Evolutionary conservation across 2,113 vertebrate genomes (phyloP).

Genomic region (Forbesichthys papilliferus): DNA sequence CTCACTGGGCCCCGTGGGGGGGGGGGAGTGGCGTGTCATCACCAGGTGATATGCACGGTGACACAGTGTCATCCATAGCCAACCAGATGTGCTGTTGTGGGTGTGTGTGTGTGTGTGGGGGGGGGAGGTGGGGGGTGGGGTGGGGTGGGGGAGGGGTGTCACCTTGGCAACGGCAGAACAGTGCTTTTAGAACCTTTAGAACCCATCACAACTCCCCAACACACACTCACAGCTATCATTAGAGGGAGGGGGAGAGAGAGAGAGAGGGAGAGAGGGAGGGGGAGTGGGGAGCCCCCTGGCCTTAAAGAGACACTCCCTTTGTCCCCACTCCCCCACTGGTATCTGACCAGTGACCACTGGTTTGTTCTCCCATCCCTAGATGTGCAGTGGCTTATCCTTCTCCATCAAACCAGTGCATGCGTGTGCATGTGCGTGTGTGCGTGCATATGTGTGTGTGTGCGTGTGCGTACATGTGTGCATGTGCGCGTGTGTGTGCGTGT

Average conservation of each 20-base stretch:
- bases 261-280: slow-evolving; percentile 29
- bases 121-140: slow-evolving; percentile 59
- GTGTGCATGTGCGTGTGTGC: no score
- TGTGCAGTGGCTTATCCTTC: no score
- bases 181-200: slow-evolving; percentile 69
- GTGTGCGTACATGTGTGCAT: no score
- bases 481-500: no score
- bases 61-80: slow-evolving; percentile 61
- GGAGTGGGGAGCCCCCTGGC: not conserved
- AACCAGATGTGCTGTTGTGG: slow-evolving; percentile 56
- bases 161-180: slow-evolving; percentile 78
- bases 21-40: slow-evolving; percentile 69
- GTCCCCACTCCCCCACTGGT: no score
- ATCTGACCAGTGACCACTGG: no score
- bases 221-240: slow-evolving; percentile 86
- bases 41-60: slow-evolving; percentile 64
- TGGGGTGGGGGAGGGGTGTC: no score
- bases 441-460: no score
- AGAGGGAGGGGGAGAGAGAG: slow-evolving; percentile 7
- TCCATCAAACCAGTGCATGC: no score
- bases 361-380: no score
- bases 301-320: no score
- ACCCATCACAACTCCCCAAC: slow-evolving; percentile 80
- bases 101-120: slow-evolving; percentile 6
- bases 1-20: slow-evolving; percentile 57